Percentiles rank a stretch among this genome's conserved stretches.
These are phyloP conservation scores for Zaprionus camerounensis DNA, from an alignment of 1,140 invertebrate genomes.

Conservation along the genomic window DNA sequence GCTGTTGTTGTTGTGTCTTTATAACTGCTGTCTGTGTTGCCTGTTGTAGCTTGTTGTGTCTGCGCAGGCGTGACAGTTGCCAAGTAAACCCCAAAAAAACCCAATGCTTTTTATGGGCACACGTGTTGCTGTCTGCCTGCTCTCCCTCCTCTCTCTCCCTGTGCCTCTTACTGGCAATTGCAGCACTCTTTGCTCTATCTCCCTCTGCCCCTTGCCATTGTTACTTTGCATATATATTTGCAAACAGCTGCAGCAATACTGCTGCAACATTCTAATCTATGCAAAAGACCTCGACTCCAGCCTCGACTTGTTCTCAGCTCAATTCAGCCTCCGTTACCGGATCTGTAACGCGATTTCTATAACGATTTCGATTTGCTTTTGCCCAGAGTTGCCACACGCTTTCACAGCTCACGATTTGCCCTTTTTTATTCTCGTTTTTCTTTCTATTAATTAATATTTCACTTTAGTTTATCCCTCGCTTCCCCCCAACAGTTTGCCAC, in stretches of 20 bases:
- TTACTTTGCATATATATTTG: background rate
- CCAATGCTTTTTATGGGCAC: conserved; percentile 28
- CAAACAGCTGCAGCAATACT: conserved; percentile 22
- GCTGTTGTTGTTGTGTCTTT: conserved; percentile 6
- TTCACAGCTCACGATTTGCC: conserved; percentile 38
- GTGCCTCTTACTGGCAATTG: background rate
- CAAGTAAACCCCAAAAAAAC: background rate
- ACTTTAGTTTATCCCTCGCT: background rate
- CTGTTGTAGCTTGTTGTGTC: conserved; percentile 48
- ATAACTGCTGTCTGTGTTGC: conserved; percentile 42
- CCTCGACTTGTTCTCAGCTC: conserved; percentile 18
- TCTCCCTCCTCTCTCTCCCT: background rate
- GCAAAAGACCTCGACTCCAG: conserved; percentile 36
- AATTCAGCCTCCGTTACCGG: conserved; percentile 26
- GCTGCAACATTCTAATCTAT: conserved; percentile 55
- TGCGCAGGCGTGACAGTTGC: conserved; percentile 70
- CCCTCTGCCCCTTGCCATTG: background rate
- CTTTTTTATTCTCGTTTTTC: conserved; percentile 6
- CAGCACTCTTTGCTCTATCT: background rate
- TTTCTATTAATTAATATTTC: conserved; percentile 49
- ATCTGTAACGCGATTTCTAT: conserved; percentile 12
- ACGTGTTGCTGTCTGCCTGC: conserved; percentile 24
- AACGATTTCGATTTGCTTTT: background rate
- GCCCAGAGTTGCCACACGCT: conserved; percentile 9
- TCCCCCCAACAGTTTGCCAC: conserved; percentile 20